Conservation (phyloP, 2,113 vertebrate genomes). For the Nymphicus hollandicus region DNA sequence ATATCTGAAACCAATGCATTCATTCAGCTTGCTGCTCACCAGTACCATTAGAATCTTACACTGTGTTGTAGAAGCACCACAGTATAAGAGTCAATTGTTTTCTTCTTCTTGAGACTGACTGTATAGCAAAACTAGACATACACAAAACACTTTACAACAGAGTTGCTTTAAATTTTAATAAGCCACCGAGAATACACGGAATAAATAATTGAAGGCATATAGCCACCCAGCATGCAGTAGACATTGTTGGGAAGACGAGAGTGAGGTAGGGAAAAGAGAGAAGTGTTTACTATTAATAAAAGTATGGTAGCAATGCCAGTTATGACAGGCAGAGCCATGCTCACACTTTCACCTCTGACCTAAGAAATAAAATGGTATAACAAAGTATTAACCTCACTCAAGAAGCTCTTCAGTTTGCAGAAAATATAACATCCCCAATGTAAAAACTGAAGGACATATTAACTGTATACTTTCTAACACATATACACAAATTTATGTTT, state of each 20-base stretch:
- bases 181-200: neutral
- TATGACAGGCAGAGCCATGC: neutral
- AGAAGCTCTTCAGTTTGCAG: neutral
- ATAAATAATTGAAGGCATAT: neutral
- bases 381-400: neutral
- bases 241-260: neutral
- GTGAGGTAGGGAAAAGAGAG: neutral
- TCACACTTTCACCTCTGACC: neutral
- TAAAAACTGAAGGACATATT: neutral
- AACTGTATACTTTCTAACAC: neutral
- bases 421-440: neutral
- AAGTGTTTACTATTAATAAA: neutral
- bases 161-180: conserved; percentile 36
- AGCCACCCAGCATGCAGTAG: neutral
- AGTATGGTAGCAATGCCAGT: neutral
- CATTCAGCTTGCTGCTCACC: neutral
- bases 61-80: neutral
- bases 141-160: neutral
- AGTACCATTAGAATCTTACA: neutral
- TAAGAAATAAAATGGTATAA: neutral
- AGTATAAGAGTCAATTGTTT: neutral
- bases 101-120: neutral
- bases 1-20: neutral
- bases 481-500: neutral
- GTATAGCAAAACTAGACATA: neutral